Base-by-base conservation (phyloP, 2,797 vertebrate genomes). In the Eulemur mongoz region DNA sequence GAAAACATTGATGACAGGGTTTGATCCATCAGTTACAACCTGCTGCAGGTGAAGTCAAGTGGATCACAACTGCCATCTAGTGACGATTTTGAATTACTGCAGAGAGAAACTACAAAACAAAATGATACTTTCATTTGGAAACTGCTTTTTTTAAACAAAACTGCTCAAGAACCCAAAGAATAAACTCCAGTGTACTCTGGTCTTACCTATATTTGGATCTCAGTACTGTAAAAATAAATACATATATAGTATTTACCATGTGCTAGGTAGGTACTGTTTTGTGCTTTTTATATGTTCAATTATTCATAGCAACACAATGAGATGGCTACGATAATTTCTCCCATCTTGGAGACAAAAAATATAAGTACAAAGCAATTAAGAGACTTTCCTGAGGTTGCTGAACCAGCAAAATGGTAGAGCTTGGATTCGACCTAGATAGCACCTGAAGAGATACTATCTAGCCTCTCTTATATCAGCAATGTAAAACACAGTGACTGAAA, bases 11-110 rank as follows among this genome's bases (percentile, higher is more conserved):
- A 50, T 14, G 27, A 22, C 43, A 20, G 45, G 6, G n/a, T 43
- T 82, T 65, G 23, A 93, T 7, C 13, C 30, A 12, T 43, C 18
- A 4, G 27, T 20, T 43, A 9, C 50, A 76, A 67, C 25, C n/a
- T 7, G 2, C 30, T 8, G 22, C 59, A 4, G n/a, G 72, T 65
- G 6, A 61, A 93, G 40, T 65, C 75, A 45, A 52, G 32, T 91
- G 80, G 94, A n/a, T 94, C 87, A 79, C 63, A 57, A 5, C 13
- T 80, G 97, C 95, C 97, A 97, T 94, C 98, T 98, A 98, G 94
- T 90, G 98, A 89, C 13, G 0, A 0, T 0, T 90, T 93, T 69
- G 32, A 63, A 67, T 97, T 87, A 96, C 78, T 96, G 75, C 97
- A 95, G 18, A 11, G 61, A 76, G 50, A 87, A 23, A 38, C 22